A percentile compares a stretch with the other conserved stretches of the same genome.
phyloP scores from a whole-genome alignment of 2,113 vertebrate genomes.

The Aptenodytes forsteri region DNA sequence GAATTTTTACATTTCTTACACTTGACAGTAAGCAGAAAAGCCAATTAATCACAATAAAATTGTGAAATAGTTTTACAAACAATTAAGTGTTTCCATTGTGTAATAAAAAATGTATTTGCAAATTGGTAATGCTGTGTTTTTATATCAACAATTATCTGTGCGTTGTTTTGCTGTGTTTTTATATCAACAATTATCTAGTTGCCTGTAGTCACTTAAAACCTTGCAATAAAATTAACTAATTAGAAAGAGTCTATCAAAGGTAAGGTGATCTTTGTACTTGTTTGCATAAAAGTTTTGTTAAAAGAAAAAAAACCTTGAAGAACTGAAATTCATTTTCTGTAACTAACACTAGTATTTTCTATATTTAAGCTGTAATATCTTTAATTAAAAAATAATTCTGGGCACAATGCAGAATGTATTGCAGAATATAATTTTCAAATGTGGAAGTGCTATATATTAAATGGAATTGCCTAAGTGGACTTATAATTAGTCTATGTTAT shows the following conservation, averaged over 20 bases:
- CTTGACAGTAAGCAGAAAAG: neutral
- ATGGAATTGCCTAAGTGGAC: neutral
- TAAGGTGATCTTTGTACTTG: neutral
- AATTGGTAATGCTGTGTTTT: neutral
- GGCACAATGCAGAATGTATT: neutral
- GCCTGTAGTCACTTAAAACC: neutral
- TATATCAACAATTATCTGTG: neutral
- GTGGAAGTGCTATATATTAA: neutral
- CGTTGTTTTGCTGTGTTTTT: neutral
- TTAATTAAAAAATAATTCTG: neutral
- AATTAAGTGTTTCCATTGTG: neutral
- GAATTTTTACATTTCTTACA: neutral
- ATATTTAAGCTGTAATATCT: neutral
- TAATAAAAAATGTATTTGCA: neutral
- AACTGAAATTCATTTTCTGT: neutral
- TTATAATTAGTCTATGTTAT: neutral
- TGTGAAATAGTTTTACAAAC: neutral
- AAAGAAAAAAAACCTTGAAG: neutral
- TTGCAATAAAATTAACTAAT: neutral
- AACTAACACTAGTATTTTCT: neutral
- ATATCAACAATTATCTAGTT: neutral
- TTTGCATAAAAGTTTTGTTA: neutral
- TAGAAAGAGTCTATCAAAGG: neutral
- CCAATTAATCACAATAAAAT: neutral
- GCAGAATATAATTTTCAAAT: neutral